Evolutionary conservation across 2,113 vertebrate genomes (phyloP), one percentile per base, ranked within the genome.

Genomic region (Heterocephalus glaber): DNA sequence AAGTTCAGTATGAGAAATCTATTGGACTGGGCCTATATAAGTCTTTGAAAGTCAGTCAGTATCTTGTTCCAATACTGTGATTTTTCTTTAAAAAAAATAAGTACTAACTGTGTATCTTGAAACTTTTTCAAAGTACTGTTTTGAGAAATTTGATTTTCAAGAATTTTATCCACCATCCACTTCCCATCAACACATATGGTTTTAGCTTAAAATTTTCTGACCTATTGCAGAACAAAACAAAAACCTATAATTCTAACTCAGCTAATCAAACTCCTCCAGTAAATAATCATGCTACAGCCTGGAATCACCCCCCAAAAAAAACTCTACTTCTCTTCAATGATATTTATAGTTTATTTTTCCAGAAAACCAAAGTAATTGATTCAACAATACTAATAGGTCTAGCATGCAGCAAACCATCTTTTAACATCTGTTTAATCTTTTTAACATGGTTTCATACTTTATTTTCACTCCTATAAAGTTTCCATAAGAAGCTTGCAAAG

Each of bases 351-450:
- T 96, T 96, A 93, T 95, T 96, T 95, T 88, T 86, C 70, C 89
- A 84, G 84, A 41, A 97, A 86, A 97, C 81, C 56, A 95, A 97
- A 93, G 41, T 14, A 90, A n/a, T 24, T 97, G 95, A 93, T 80
- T 86, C 60, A 97, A 97, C 84, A 84, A 89, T 91, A 76, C 38
- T 89, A 60, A 72, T 44, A 90, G 12, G 90, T 98, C n/a, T 92
- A 95, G 94, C 86, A 96, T 60, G 83, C 85, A 95, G 93, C 96
- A 94, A 96, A 87, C 92, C 80, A 65, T 92, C 94, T 96, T 66
- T 96, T 94, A 87, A 95, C 76, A 94, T 2, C 58, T 22, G 56
- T 90, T 95, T 94, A 96, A 86, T 85, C 89, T 93, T 96, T 84
- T 86, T 96, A 54, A 76, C 47, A 96, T 81, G 85, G 84, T 96